Percentiles rank a stretch among this genome's conserved stretches.
These are phyloP conservation scores for Amphiprion ocellaris DNA, from an alignment of 2,113 vertebrate genomes.

Conservation along the genomic window DNA sequence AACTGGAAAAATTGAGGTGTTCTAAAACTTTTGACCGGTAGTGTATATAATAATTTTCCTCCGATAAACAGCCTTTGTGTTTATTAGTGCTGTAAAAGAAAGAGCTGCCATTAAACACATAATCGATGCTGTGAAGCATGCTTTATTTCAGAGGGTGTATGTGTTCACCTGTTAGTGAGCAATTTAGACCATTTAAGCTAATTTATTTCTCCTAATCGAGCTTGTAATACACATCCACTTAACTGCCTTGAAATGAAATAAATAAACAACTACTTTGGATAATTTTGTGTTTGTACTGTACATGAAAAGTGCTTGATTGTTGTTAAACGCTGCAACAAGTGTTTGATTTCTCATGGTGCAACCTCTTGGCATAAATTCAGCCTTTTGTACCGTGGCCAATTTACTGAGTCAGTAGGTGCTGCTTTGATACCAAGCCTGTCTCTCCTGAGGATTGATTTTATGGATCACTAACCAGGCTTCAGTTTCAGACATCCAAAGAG, in stretches of 20 bases:
- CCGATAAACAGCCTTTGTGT: background rate
- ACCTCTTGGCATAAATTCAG: conserved; percentile 18
- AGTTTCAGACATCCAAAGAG: conserved; percentile 36
- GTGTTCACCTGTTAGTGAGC: conserved; percentile 37
- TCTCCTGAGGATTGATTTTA: conserved; percentile 50
- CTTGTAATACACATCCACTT: conserved; percentile 35
- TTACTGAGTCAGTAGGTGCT: conserved; percentile 40
- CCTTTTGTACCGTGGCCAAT: conserved; percentile 29
- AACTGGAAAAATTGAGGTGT: too few species aligned
- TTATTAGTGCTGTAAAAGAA: conserved; percentile 15
- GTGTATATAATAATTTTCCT: background rate
- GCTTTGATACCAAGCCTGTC: conserved; percentile 32
- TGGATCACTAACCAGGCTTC: conserved; percentile 48
- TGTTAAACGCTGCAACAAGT: conserved; percentile 18
- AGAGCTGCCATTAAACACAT: background rate
- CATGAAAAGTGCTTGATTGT: background rate
- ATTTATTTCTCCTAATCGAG: conserved; percentile 43
- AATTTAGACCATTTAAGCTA: conserved; percentile 37
- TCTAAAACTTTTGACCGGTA: background rate
- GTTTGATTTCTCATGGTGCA: conserved; percentile 11
- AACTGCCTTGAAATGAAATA: conserved; percentile 11
- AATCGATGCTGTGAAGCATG: conserved; percentile 22
- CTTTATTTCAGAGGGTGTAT: conserved; percentile 14
- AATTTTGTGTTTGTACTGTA: background rate
- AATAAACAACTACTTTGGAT: conserved; percentile 12